Percentiles rank a stretch among this genome's conserved stretches.
Conservation (phyloP, 2,113 vertebrate species). For the Lasiurus cinereus region DNA sequence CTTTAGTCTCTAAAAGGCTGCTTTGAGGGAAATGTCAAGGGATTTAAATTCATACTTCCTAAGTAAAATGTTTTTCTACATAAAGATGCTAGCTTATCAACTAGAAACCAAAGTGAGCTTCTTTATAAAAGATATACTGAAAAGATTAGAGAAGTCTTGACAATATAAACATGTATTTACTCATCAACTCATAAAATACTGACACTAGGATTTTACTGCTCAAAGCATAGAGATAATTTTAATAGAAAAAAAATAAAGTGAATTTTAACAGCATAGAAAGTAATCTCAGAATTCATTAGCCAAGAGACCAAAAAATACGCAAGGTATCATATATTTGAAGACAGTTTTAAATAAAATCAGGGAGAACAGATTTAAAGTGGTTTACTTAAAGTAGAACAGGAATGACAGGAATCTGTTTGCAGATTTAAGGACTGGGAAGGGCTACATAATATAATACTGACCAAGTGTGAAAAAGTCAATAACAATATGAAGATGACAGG, state of each 20-base stretch:
- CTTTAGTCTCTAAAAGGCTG: conserved; percentile 48
- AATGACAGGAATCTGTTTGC: not conserved
- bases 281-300: conserved; percentile 64
- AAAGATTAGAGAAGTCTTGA: conserved; percentile 51
- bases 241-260: conserved; percentile 64
- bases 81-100: conserved; percentile 61
- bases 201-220: conserved; percentile 50
- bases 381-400: conserved; percentile 36
- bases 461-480: not conserved
- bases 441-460: not conserved
- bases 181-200: conserved; percentile 44
- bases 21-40: conserved; percentile 64
- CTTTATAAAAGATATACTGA: conserved; percentile 49
- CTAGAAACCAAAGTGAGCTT: conserved; percentile 57
- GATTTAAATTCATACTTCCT: conserved; percentile 58
- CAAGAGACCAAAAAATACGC: conserved; percentile 18
- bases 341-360: conserved; percentile 54
- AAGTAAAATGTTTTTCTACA: conserved; percentile 63
- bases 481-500: not conserved
- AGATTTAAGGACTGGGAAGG: conserved; percentile 19
- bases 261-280: not conserved
- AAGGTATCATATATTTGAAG: not conserved
- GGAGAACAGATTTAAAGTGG: not conserved
- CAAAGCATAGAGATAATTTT: conserved; percentile 28
- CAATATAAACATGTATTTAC: conserved; percentile 61